phyloP scores from a whole-genome alignment of 1,140 invertebrate species.

The Macrobrachium rosenbergii region DNA sequence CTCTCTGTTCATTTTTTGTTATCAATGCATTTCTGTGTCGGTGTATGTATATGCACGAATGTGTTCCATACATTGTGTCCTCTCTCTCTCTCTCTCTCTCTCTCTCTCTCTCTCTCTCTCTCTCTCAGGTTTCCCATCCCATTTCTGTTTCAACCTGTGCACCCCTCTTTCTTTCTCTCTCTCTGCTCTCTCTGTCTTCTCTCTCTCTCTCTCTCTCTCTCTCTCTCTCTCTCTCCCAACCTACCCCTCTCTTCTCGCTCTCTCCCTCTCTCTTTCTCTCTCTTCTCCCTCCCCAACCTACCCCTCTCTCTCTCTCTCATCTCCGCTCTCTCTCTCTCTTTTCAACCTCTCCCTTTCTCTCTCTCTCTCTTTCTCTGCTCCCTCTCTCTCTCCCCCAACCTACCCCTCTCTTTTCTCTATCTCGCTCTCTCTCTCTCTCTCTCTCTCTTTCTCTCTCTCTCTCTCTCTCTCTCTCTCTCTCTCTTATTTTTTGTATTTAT shows the following conservation, averaged over 20 bases:
- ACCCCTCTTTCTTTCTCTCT: slow-evolving; percentile 7
- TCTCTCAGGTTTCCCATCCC: not conserved
- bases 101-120: not conserved
- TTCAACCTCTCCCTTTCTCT: no score
- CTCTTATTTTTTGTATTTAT: not conserved
- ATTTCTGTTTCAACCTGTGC: not conserved
- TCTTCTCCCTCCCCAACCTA: not conserved
- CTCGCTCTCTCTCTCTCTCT: slow-evolving; percentile 29
- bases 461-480: not conserved
- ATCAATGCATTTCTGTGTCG: not conserved
- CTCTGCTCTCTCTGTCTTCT: slow-evolving; percentile 29
- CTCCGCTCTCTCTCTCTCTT: not conserved
- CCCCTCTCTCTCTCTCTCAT: not conserved
- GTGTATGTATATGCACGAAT: not conserved
- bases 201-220: not conserved
- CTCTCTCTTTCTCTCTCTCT: not conserved
- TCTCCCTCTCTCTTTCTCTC: slow-evolving; percentile 1
- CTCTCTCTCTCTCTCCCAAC: not conserved
- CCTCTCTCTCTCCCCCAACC: not conserved
- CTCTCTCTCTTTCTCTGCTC: not conserved
- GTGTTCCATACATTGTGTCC: not conserved
- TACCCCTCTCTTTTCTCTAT: slow-evolving; percentile 7
- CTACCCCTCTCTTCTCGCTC: no score
- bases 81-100: slow-evolving; percentile 1
- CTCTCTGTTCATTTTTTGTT: not conserved